Evolutionary conservation across 2,888 invertebrate species (phyloP), one percentile per base, ranked within the genome.

Genomic region (Ectemnius lituratus): DNA sequence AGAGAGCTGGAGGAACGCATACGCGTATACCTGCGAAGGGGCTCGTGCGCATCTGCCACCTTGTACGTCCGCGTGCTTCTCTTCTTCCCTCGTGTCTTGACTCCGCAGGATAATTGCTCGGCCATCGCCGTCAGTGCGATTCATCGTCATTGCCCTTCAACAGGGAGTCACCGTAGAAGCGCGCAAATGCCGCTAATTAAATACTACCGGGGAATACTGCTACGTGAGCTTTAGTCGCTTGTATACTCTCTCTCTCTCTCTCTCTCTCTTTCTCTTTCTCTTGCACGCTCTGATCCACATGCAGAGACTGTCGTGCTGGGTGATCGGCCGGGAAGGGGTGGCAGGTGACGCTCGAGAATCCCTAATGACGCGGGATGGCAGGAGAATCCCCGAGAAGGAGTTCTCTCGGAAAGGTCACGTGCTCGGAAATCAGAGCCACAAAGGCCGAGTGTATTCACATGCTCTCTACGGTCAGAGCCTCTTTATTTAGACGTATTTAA

Each of bases 1-100:
- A 23, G 23, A 23, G 23, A 2, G 23, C 1, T 23, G 2, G 3
- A 23, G 23, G 70, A 45, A 28, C 47, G 56, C 23, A 58, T 52
- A 58, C 63, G 46, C 64, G 47, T 60, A n/a, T 63, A 75, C 62
- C 79, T 67, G 58, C 73, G 68, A 65, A 67, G 71, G 62, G 76
- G 70, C 75, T 76, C 81, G 79, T 75, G 70, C 75, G 78, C 81
- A 81, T 83, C 82, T 83, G 82, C 81, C 82, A 83, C 83, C 83
- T 83, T 81, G 71, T 71, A 79, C 69, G 64, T 57, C 65, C 70
- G 47, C 61, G 57, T 62, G 16, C 71, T 75, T 73, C 66, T 72
- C 73, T 74, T 74, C 75, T 79, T 59, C 69, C 62, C 63, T 69
- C 69, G 56, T 64, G 52, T 74, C 76, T 78, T 66, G 75, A 73